Evolutionary conservation across 2,888 invertebrate genomes (phyloP).

Genomic region (Melieria picta): DNA sequence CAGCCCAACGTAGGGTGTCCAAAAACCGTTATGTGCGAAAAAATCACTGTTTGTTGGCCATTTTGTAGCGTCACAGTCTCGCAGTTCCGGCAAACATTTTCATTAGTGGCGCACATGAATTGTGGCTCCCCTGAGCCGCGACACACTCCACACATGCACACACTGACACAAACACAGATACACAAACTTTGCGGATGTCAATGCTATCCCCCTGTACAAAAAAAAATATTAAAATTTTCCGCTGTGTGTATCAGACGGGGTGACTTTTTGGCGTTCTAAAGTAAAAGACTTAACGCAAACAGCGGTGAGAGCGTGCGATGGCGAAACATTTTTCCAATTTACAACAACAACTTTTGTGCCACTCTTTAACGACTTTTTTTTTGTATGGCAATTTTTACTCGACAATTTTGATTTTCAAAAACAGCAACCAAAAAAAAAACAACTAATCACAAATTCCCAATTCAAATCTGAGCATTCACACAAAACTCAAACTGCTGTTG

Average conservation of each 20-base stretch:
- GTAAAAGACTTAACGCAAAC: no score
- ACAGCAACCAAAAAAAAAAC: not conserved
- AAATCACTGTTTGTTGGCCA: no score
- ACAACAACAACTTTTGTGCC: no score
- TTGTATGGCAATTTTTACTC: no score
- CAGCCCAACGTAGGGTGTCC: no score
- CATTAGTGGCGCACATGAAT: constrained; percentile 33
- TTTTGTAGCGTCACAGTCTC: no score
- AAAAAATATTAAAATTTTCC: no score
- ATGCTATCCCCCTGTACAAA: not conserved
- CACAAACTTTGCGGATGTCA: not conserved
- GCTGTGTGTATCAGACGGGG: not conserved
- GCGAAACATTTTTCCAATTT: no score
- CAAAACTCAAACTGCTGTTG: constrained; percentile 1
- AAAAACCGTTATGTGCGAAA: no score
- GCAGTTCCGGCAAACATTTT: constrained; percentile 25
- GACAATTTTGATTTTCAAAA: not conserved
- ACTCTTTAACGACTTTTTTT: no score
- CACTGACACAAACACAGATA: not conserved
- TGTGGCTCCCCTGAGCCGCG: constrained; percentile 32
- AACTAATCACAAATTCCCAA: constrained; percentile 25
- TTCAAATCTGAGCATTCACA: constrained; percentile 19
- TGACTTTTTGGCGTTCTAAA: constrained; percentile 3
- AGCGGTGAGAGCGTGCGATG: no score
- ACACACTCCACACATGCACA: no score